Percentiles rank a stretch among this genome's conserved stretches.
Evolutionary conservation across 2,113 vertebrate species (phyloP).

Genomic region (Garra rufa): DNA sequence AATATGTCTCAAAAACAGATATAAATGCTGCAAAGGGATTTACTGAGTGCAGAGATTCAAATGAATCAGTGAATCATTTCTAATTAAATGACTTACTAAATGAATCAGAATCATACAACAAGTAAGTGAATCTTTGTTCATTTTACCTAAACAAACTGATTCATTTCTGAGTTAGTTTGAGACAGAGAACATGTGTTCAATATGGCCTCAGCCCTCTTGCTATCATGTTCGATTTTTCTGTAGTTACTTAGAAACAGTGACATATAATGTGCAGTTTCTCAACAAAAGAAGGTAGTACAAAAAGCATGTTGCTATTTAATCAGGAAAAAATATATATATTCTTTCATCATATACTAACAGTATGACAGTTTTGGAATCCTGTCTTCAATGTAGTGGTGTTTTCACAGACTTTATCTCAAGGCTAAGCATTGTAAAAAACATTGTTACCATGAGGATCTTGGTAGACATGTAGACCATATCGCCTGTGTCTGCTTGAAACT

Average conservation of each 20-base stretch:
- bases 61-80: constrained; percentile 1
- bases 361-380: neutral
- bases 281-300: neutral
- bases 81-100: neutral
- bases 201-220: neutral
- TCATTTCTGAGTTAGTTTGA: neutral
- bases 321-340: no score
- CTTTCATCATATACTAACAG: neutral
- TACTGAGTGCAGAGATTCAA: neutral
- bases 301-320: neutral
- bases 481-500: constrained; percentile 28
- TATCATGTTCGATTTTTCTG: neutral
- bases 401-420: constrained; percentile 11
- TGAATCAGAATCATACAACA: neutral
- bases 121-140: no score
- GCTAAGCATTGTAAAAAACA: neutral
- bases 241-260: neutral
- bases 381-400: neutral
- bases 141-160: no score
- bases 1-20: neutral
- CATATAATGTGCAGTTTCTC: neutral
- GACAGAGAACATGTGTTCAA: neutral
- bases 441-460: neutral
- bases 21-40: neutral
- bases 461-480: constrained; percentile 16